Base-by-base conservation (phyloP, 2,797 vertebrate species). In the Sebastes diploproa region DNA sequence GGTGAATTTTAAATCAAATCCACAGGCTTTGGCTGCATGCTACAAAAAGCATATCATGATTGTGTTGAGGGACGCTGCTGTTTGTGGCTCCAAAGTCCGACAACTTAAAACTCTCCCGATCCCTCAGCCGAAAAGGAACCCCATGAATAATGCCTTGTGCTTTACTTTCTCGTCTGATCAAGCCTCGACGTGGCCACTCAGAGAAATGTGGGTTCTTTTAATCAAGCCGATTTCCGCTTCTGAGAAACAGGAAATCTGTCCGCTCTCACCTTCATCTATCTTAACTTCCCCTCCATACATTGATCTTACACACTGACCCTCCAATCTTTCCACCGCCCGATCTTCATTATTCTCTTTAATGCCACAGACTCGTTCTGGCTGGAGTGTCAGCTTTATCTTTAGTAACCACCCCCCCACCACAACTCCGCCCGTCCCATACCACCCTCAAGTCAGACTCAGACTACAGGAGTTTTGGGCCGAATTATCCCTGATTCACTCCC, bases 341-440 rank as follows among this genome's bases (percentile, higher is more conserved):
- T 92, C 93, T 94, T 94, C 91, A 93, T 95, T 94, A 95, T 91
- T 93, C 87, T 88, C 74, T 75, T 69, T 90, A 80, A 89, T 83
- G 76, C 90, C 86, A 54, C 58, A 56, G 73, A 81, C 66, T 75
- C 58, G 30, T 76, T 82, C 77, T 82, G 63, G 78, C 52, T 83
- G 38, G 61, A 59, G 75, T 62, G 42, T 69, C 78, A 56, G 61
- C 62, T 54, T 72, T 36, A 52, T 85, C 72, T 72, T 60, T 3
- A 23, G 72, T 32, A 64, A 63, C 64, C 46, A 70, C 14, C n/a
- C 58, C 14, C 12, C 30, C 0, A 14, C 13, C 14, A 46, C 42
- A 42, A 42, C 38, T 62, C 23, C 7, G 2, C 20, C 34, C 0
- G 36, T 65, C 59, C 56, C 38, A 66, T n/a, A 34, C 50, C 46